Conservation (phyloP, 2,113 vertebrate genomes). For the Poeciliopsis prolifica region DNA sequence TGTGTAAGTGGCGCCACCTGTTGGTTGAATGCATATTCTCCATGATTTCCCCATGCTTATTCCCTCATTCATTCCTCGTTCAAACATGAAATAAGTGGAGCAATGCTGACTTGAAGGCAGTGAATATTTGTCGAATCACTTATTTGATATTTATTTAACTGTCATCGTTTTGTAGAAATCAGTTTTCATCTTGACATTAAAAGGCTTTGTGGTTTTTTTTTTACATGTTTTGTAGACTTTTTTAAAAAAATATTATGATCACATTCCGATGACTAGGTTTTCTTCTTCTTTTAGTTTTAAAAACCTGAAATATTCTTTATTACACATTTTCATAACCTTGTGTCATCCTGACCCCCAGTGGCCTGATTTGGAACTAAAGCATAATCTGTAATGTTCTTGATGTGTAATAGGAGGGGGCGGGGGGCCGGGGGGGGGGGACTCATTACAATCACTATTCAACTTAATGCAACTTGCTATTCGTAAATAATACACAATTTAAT, state of each 20-base stretch:
- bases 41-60: no score
- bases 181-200: no score
- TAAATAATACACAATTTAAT: no score
- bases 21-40: conserved; percentile 18
- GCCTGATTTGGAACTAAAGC: not conserved
- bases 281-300: not conserved
- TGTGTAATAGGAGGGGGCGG: no score
- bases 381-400: not conserved
- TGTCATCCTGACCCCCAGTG: not conserved
- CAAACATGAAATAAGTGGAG: not conserved
- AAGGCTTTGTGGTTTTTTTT: not conserved
- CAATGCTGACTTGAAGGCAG: no score
- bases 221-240: not conserved
- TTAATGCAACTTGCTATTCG: no score
- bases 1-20: conserved; percentile 41
- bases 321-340: not conserved
- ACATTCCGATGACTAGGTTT: not conserved
- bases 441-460: no score
- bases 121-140: no score
- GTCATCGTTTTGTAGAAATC: no score
- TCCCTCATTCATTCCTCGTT: not conserved
- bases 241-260: not conserved
- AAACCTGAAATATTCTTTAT: not conserved
- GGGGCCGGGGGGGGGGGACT: no score
- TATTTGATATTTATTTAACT: no score